Evolutionary conservation across 2,113 vertebrate species (phyloP).

Genomic region (Pipa parva): DNA sequence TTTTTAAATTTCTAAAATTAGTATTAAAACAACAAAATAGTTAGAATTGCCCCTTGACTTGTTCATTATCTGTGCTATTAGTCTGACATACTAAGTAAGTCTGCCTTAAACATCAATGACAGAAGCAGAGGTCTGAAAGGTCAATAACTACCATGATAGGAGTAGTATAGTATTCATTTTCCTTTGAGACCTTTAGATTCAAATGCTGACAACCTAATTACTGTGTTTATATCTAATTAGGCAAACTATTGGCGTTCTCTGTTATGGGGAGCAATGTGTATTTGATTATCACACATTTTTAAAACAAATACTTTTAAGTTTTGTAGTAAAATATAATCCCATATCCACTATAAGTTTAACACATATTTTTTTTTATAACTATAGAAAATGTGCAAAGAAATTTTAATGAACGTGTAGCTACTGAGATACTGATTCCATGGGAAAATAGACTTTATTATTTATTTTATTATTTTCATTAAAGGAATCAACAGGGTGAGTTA

Average conservation of each 20-base stretch:
- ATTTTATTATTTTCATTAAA: too few relatives aligned
- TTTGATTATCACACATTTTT: neutral
- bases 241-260: slow-evolving; percentile 36
- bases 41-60: slow-evolving; percentile 81
- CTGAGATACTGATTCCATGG: neutral
- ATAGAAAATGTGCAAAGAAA: too few relatives aligned
- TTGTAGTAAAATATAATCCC: neutral
- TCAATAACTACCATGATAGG: slow-evolving; percentile 86
- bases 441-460: too few relatives aligned
- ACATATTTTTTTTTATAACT: neutral
- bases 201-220: slow-evolving; percentile 93
- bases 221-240: slow-evolving; percentile 65
- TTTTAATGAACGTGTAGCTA: neutral
- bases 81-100: slow-evolving; percentile 75
- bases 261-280: slow-evolving; percentile 2
- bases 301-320: slow-evolving; percentile 16
- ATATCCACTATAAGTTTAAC: neutral
- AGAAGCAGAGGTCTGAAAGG: slow-evolving; percentile 78
- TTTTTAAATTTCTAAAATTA: slow-evolving; percentile 91
- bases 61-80: slow-evolving; percentile 77
- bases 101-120: slow-evolving; percentile 84
- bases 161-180: slow-evolving; percentile 66
- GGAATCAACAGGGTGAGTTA: too few relatives aligned
- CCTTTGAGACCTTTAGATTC: slow-evolving; percentile 66
- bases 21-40: slow-evolving; percentile 68